Evolutionary conservation across 2,113 vertebrate species (phyloP).

Genomic region (Paramormyrops kingsleyae): DNA sequence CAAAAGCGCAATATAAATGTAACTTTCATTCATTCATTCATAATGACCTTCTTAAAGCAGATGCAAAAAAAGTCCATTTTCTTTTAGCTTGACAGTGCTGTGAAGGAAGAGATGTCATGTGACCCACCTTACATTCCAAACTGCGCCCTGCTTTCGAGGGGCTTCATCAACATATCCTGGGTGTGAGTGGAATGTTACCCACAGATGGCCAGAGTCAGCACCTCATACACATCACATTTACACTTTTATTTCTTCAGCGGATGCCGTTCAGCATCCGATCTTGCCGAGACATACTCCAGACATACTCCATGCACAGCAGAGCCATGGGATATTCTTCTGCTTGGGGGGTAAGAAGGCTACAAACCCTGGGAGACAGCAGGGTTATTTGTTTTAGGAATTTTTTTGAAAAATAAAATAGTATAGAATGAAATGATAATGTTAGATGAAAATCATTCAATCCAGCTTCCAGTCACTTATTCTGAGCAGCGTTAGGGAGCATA

Average conservation of each 20-base stretch:
- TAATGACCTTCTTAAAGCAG: neutral
- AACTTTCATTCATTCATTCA: no score
- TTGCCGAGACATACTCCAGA: neutral
- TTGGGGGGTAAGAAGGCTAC: neutral
- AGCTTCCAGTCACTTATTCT: neutral
- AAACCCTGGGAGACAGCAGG: neutral
- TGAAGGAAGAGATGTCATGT: neutral
- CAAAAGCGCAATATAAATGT: no score
- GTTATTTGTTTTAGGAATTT: neutral
- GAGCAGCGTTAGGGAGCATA: neutral
- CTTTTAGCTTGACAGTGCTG: neutral
- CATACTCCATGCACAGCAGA: neutral
- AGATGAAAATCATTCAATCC: neutral
- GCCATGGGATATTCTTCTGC: neutral
- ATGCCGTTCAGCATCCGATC: neutral
- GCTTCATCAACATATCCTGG: neutral
- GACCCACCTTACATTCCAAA: neutral
- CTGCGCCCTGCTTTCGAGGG: neutral
- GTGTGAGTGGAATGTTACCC: neutral
- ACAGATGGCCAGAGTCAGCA: neutral
- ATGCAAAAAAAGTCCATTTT: neutral
- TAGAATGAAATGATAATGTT: neutral
- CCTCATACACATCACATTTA: neutral
- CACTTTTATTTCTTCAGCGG: neutral
- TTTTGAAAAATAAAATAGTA: neutral